Conservation (phyloP, 2,888 invertebrate species). For the Clitarchus hookeri region DNA sequence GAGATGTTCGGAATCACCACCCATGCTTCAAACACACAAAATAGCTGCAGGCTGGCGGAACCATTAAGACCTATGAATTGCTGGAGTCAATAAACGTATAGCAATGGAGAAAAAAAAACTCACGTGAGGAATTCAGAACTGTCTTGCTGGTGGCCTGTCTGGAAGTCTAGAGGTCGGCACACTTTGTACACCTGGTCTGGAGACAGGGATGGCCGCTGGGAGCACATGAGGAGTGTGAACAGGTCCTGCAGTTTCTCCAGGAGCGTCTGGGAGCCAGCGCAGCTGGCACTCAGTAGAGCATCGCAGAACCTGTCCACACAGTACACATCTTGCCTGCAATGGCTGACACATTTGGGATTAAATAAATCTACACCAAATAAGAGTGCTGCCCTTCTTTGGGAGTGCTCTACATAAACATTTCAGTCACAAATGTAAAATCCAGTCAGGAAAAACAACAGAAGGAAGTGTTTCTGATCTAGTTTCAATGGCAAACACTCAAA, state of each 20-base stretch:
- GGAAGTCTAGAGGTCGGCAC: conserved; percentile 78
- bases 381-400: too few species aligned
- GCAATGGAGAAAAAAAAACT: conserved; percentile 39
- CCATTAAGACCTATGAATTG: too few species aligned
- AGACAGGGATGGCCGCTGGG: conserved; percentile 67
- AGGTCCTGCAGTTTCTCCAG: conserved; percentile 72
- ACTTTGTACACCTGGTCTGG: conserved; percentile 73
- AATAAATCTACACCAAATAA: background rate
- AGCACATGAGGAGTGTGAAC: conserved; percentile 74
- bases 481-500: too few species aligned
- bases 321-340: background rate
- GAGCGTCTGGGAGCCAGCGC: conserved; percentile 52
- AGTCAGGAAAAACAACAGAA: too few species aligned
- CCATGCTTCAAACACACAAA: too few species aligned
- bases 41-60: too few species aligned
- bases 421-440: too few species aligned
- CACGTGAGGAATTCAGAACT: conserved; percentile 84
- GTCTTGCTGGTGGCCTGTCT: conserved; percentile 80
- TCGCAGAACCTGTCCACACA: conserved; percentile 63
- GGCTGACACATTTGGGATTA: background rate
- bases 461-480: too few species aligned
- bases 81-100: too few species aligned
- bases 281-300: conserved; percentile 55
- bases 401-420: too few species aligned
- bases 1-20: too few species aligned